phyloP scores from a whole-genome alignment of 2,113 vertebrate genomes.

The Lipophrys pholis region DNA sequence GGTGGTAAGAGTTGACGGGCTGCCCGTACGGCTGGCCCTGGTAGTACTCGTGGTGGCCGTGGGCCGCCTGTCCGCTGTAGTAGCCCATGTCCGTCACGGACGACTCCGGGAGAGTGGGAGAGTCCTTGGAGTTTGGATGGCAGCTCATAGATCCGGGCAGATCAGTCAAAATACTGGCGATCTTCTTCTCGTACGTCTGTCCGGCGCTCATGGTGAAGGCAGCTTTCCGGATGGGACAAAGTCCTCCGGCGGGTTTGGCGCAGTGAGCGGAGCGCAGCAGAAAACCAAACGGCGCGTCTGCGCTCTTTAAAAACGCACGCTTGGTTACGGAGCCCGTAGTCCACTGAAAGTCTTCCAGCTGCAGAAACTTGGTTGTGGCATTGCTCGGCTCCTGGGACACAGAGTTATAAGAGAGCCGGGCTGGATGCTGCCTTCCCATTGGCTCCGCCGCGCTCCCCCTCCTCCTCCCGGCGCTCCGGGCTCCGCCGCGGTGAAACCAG shows the following conservation, averaged over 20 bases:
- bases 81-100: conserved; percentile 97
- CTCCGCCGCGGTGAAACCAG: conserved; percentile 81
- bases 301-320: conserved; percentile 50
- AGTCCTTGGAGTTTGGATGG: conserved; percentile 96
- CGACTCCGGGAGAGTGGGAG: conserved; percentile 95
- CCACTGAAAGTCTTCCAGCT: conserved; percentile 68
- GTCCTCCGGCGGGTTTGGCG: conserved; percentile 56
- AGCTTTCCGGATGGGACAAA: conserved; percentile 46
- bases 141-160: conserved; percentile 95
- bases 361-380: conserved; percentile 77
- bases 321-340: conserved; percentile 55
- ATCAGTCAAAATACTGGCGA: conserved; percentile 93
- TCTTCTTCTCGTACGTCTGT: conserved; percentile 94
- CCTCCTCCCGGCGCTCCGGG: conserved; percentile 82
- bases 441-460: conserved; percentile 81
- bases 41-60: conserved; percentile 92
- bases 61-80: conserved; percentile 87
- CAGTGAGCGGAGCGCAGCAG: conserved; percentile 21
- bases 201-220: conserved; percentile 89
- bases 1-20: conserved; percentile 90
- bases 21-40: conserved; percentile 88
- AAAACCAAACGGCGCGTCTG: conserved; percentile 7
- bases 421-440: conserved; percentile 90
- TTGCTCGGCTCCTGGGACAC: conserved; percentile 84
- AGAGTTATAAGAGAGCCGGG: conserved; percentile 89